Percentiles rank a stretch among this genome's conserved stretches.
phyloP scores from a whole-genome alignment of 2,888 invertebrate species.

The Caenorhabditis macrosperma region DNA sequence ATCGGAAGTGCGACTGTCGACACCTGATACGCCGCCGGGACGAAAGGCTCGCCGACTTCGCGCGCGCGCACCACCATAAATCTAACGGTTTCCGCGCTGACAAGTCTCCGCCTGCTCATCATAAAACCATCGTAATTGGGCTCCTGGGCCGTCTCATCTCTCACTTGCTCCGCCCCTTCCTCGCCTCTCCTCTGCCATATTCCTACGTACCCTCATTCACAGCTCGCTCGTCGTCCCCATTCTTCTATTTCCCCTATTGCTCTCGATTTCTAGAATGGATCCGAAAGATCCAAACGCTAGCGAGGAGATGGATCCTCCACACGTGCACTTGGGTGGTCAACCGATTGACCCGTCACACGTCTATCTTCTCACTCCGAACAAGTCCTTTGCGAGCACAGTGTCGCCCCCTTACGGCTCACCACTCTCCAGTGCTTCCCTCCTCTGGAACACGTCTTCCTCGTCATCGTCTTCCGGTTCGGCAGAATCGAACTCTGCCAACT shows the following conservation, averaged over 20 bases:
- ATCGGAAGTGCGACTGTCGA: too few relatives aligned
- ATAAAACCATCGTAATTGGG: background rate
- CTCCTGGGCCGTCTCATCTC: background rate
- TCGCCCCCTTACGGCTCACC: too few relatives aligned
- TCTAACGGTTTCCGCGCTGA: too few relatives aligned
- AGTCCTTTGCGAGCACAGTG: too few relatives aligned
- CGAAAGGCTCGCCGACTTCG: too few relatives aligned
- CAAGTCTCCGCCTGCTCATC: too few relatives aligned
- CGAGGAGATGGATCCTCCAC: constrained; percentile 17
- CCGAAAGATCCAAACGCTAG: background rate
- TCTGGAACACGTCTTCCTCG: constrained; percentile 20
- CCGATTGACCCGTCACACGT: too few relatives aligned
- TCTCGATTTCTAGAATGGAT: constrained; percentile 7
- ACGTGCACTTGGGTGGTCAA: constrained; percentile 7
- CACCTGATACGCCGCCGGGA: too few relatives aligned
- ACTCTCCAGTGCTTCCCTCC: too few relatives aligned
- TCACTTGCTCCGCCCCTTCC: background rate
- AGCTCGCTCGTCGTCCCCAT: background rate
- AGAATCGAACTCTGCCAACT: background rate
- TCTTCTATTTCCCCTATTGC: background rate
- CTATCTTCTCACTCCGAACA: too few relatives aligned
- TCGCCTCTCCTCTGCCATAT: background rate
- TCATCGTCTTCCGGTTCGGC: background rate
- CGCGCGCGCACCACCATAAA: too few relatives aligned
- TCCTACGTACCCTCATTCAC: background rate